Conservation (phyloP, 2,888 invertebrate species). For the Amblyjoppa fuscipennis region DNA sequence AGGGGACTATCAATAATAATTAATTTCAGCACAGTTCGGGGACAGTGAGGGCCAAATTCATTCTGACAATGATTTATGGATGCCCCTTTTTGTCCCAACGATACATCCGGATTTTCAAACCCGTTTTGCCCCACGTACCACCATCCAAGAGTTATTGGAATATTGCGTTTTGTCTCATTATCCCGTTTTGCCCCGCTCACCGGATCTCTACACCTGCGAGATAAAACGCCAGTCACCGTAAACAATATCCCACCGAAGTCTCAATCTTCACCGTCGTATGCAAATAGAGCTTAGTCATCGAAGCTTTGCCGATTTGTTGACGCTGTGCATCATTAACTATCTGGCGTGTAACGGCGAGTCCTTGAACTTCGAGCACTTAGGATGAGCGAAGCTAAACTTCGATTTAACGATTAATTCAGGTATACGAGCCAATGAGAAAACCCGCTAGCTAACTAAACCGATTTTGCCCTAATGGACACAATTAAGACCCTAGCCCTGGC, state of each 20-base stretch:
- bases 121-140: too few relatives aligned
- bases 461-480: slow-evolving; percentile 47
- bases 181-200: too few relatives aligned
- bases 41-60: too few relatives aligned
- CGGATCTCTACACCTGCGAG: neutral
- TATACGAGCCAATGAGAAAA: neutral
- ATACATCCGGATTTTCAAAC: too few relatives aligned
- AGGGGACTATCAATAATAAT: neutral
- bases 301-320: neutral
- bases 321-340: neutral
- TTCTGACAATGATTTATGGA: too few relatives aligned
- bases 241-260: neutral
- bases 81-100: too few relatives aligned
- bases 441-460: slow-evolving; percentile 30
- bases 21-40: neutral
- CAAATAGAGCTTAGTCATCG: neutral
- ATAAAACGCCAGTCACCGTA: slow-evolving; percentile 7
- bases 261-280: neutral
- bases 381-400: neutral
- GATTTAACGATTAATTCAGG: neutral
- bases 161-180: too few relatives aligned
- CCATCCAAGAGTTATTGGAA: too few relatives aligned
- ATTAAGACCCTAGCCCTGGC: neutral
- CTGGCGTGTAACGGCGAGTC: neutral
- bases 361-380: slow-evolving; percentile 25